Base-by-base conservation (phyloP, 1,140 invertebrate genomes). In the Polypedilum pembai region DNA sequence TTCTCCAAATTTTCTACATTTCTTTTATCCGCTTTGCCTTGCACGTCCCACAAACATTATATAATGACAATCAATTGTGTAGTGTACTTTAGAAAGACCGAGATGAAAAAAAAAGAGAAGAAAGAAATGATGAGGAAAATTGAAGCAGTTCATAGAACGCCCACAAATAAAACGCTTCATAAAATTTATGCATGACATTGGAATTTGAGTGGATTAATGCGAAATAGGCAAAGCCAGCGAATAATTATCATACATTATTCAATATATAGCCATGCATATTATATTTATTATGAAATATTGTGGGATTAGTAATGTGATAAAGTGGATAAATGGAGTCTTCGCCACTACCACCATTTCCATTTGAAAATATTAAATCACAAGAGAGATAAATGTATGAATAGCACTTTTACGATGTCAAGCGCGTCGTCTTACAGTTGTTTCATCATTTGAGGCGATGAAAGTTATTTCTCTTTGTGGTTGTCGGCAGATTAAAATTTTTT, bases 161-260 rank as follows among this genome's bases (percentile, higher is more conserved):
- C 45, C 45, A 56, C 45, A 56, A 56, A 56, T 56, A 56, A 56
- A 56, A 56, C n/a, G 45, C 45, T 69, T 69, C 65, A 18, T 69
- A 69, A 69, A 33, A 69, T 20, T 69, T 18, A 69, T 69, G 65
- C 65, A 20, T 21, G 65, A 18, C 20, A 18, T 33, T 33, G 8
- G 65, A 69, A 69, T 20, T 21, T 69, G 65, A 69, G 65, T 69
- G 65, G 65, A 69, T 69, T 69, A 69, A 69, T 20, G 17, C n/a
- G 17, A 69, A 69, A 10, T 10, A 69, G 20, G 12, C 12, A 56
- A 56, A n/a, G 12, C 45, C 12, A 56, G 45, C 45, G 15, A 56
- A 56, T 56, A 56, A 56, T 56, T 56, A 56, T 56, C 45, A 56
- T 56, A 56, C 45, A 56, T 56, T 56, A 56, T 56, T 56, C 45